Conservation (phyloP, 1,140 invertebrate species). For the Bombus difficillimus region DNA sequence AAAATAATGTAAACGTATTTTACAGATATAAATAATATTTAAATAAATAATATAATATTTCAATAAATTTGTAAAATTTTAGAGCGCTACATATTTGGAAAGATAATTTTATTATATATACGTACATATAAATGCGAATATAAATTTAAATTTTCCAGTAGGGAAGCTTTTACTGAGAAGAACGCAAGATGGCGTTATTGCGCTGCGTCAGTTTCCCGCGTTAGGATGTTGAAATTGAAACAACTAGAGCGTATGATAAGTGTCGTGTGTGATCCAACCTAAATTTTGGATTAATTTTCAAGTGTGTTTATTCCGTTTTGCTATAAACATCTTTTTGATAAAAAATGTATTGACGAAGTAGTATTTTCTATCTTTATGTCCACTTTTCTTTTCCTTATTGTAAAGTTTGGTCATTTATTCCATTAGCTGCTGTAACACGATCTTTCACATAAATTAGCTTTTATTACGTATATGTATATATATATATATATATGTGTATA, state of each 20-base stretch:
- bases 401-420: background rate
- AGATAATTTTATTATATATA: background rate
- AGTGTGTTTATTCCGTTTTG: background rate
- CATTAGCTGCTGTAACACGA: background rate
- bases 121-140: background rate
- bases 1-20: background rate
- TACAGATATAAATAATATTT: too few species aligned
- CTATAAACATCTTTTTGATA: background rate
- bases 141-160: background rate
- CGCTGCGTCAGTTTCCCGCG: conserved; percentile 8
- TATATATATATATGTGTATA: too few species aligned
- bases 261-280: background rate
- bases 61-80: background rate
- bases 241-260: background rate
- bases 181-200: conserved; percentile 9
- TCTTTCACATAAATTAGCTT: background rate
- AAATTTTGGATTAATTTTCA: background rate
- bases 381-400: too few species aligned
- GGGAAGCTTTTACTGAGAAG: background rate
- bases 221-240: conserved; percentile 31
- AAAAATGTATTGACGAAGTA: background rate
- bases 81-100: background rate
- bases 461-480: background rate
- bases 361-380: too few species aligned
- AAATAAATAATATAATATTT: background rate